Base-by-base conservation (phyloP, 2,888 invertebrate species). In the Linnaemya vulpina region DNA sequence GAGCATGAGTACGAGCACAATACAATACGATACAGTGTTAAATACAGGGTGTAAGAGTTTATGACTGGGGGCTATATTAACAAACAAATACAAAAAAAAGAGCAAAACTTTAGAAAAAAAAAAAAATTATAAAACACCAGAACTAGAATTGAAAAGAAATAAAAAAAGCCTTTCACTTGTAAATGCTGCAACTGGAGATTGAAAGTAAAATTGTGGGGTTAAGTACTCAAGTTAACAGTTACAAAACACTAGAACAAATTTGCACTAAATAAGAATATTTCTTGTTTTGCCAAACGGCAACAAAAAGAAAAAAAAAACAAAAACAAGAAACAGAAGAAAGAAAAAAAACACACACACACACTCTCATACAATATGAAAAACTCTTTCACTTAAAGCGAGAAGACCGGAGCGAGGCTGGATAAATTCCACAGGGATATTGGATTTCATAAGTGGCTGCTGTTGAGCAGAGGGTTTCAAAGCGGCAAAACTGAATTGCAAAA, bases 41-140 rank as follows among this genome's bases (percentile, higher is more conserved):
- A 83, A 77, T 77, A 83, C 82, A 77, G 82, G 82, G 82, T 83
- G 76, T 77, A 83, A 67, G 71, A 83, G 58, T 83, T 83, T 77
- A 65, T 65, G 22, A 17, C 82, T 75, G 15, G 49, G 15, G 76
- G 76, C 76, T 40, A 73, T 65, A 30, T 65, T 40, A 25, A 40
- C 40, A 40, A 40, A 62, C 17, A 53, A 38, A 11, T 22, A 30
- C 9, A 38, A 35, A 17, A 74, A 67, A 70, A 77, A 51, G 78
- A 80, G 80, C 80, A 80, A 80, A 80, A 73, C 65, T 38, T 22
- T 65, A 10, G 58, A 76, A 17, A 53, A 43, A 51, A 46, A 40
- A 30, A 30, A 30, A 30, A 30, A 30, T 30, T 5, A 30, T 30
- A 20, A 63, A 46, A 40, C 3, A n/a, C 22, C 58, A 51, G 40